Conservation (phyloP, 2,113 vertebrate species). For the Turnix velox region DNA sequence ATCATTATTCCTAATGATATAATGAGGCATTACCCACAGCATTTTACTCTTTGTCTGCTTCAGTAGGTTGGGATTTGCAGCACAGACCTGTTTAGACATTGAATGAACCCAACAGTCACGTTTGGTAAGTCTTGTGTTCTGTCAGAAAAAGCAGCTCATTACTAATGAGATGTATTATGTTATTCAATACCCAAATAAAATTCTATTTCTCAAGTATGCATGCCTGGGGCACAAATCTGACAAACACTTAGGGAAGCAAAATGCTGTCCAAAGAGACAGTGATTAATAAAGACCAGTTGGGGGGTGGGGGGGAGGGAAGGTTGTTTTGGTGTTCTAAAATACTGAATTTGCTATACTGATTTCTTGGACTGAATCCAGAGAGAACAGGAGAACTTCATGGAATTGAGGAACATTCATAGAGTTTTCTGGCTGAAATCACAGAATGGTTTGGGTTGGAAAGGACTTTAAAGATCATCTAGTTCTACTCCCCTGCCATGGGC, state of each 20-base stretch:
- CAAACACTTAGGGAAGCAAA: slow-evolving; percentile 46
- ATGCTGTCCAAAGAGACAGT: slow-evolving; percentile 15
- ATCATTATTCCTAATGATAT: slow-evolving; percentile 30
- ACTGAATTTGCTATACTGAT: slow-evolving; percentile 15
- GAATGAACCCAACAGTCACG: slow-evolving; percentile 5
- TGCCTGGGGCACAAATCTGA: slow-evolving; percentile 48
- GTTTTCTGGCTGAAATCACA: slow-evolving; percentile 1
- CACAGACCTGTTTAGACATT: not conserved
- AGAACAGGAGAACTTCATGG: slow-evolving; percentile 3
- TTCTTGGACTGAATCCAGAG: slow-evolving; percentile 35
- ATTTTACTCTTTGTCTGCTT: not conserved
- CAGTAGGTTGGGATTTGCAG: not conserved
- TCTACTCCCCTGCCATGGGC: too few relatives aligned
- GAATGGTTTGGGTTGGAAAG: too few relatives aligned
- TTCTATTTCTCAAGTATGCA: slow-evolving; percentile 37
- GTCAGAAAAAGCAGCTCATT: slow-evolving; percentile 34
- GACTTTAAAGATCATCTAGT: too few relatives aligned
- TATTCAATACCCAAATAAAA: slow-evolving; percentile 39
- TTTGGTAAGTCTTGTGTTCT: slow-evolving; percentile 31
- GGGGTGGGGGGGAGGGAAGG: too few relatives aligned
- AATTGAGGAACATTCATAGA: not conserved
- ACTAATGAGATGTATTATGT: slow-evolving; percentile 41
- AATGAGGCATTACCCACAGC: not conserved
- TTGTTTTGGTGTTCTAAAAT: slow-evolving; percentile 24
- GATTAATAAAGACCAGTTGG: slow-evolving; percentile 34